Base-by-base conservation (phyloP, 1,140 invertebrate genomes). In the Papilio dardanus region DNA sequence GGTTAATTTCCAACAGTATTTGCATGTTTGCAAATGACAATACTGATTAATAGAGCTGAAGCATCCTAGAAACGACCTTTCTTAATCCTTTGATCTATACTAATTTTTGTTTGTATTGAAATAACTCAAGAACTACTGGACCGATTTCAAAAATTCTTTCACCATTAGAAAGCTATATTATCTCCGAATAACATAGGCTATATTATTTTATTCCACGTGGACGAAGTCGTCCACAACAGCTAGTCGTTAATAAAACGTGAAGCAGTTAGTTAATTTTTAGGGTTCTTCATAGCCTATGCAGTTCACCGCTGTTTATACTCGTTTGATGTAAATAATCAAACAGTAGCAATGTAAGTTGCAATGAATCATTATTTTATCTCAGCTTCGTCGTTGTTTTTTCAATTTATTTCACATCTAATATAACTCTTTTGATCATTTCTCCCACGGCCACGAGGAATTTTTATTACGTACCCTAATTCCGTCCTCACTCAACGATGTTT, bases 401-500 rank as follows among this genome's bases (percentile, higher is more conserved):
- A 62, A 62, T 28, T 62, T n/a, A n/a, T n/a, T n/a, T n/a, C n/a
- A n/a, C 10, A 1, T 62, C 54, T 62, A 30, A 62, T 62, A 62
- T 62, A 62, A 62, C 30, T n/a, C 54, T 10, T 62, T 62, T 62
- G 54, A 62, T 62, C 54, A 62, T 16, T 24, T 62, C 54, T 28
- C 54, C 54, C 54, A 62, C 54, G 54, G 24, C 54, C 54, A 62
- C 24, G 24, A 62, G 10, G 54, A 62, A 62, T 62, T 62, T 62
- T 62, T 62, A 62, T 62, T 62, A 62, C 54, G 62, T 42, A 66
- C 21, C 58, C 35, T 42, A 30, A 66, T 74, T 76, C 68, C 37
- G 40, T 71, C 68, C 24, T n/a, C 37, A 71, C 68, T 69, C 19
- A 40, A 35, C 31, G 33, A 35, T 76, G 37, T 42, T 67, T 76